Evolutionary conservation across 1,140 invertebrate species (phyloP), one percentile per base, ranked within the genome.

Genomic region (Gonioctena quinquepunctata): DNA sequence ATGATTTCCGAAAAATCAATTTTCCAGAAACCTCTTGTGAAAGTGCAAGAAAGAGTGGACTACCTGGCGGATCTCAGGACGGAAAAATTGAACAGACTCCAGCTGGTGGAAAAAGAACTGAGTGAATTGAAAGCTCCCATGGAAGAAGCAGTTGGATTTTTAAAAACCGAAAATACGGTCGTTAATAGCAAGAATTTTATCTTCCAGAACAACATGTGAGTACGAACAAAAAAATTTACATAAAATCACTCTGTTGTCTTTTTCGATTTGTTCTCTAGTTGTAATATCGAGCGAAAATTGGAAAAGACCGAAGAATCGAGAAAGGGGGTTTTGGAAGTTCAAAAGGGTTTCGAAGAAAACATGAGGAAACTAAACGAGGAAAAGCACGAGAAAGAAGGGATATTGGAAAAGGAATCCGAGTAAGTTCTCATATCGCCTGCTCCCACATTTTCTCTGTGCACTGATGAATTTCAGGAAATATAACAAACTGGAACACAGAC

Each of bases 31-130:
- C 96, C 96, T 0, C 89, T 99, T 63, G 89, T 91, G 73, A 89
- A 94, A 78, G 85, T 99, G 18, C 84, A 86, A 25, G 86, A 90
- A 27, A 90, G 90, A 76, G 90, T 97, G 2, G 94, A 97, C 76
- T 84, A 90, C 33, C 84, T 96, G 19, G 91, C 90, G 50, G 94
- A 96, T 75, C 86, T 90, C 74, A 86, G 94, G 33, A 88, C 90
- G 57, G 94, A 97, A 83, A 98, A 97, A 83, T 83, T 97, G 28
- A 96, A 96, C 83, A 87, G 96, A 75, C 89, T 97, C 0, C 93
- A 94, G 78, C 83, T 96, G 21, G 94, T 96, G 1, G 93, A 98
- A 84, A 94, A 93, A 73, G 96, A 99, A 81, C 94, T 96, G 81
- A 89, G 93, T 68, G 90, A 92, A 67, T 83, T 99, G 50, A 90